phyloP scores from a whole-genome alignment of 2,888 invertebrate genomes.

The Epirrhoe alternata region DNA sequence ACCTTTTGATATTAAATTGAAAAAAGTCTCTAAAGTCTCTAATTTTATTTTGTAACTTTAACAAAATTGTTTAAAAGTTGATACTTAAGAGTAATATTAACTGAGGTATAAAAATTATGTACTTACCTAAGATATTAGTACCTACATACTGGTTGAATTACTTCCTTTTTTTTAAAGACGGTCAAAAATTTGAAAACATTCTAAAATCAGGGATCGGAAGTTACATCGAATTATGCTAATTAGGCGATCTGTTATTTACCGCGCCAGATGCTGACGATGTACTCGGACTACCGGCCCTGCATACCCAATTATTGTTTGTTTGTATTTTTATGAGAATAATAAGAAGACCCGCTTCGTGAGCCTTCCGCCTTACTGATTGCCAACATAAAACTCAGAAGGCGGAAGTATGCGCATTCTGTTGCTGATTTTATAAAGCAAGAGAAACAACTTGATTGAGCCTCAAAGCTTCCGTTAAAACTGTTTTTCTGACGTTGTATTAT shows the following conservation, averaged over 20 bases:
- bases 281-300: slow-evolving; percentile 30
- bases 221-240: slow-evolving; percentile 48
- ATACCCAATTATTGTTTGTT: slow-evolving; percentile 33
- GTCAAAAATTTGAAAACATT: background rate
- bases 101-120: no score
- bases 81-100: no score
- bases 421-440: slow-evolving; percentile 21
- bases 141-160: no score
- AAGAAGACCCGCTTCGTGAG: slow-evolving; percentile 19
- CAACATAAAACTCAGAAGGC: slow-evolving; percentile 34
- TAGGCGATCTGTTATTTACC: slow-evolving; percentile 46
- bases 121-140: no score
- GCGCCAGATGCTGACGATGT: slow-evolving; percentile 30
- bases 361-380: slow-evolving; percentile 24
- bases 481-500: slow-evolving; percentile 25
- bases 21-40: background rate
- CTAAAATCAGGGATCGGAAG: slow-evolving; percentile 23
- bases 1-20: background rate
- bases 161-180: no score
- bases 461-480: slow-evolving; percentile 31
- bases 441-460: slow-evolving; percentile 31
- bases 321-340: slow-evolving; percentile 29
- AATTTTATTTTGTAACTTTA: background rate
- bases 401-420: slow-evolving; percentile 31
- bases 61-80: background rate